phyloP scores from a whole-genome alignment of 2,888 invertebrate species.

The Biston betularia region DNA sequence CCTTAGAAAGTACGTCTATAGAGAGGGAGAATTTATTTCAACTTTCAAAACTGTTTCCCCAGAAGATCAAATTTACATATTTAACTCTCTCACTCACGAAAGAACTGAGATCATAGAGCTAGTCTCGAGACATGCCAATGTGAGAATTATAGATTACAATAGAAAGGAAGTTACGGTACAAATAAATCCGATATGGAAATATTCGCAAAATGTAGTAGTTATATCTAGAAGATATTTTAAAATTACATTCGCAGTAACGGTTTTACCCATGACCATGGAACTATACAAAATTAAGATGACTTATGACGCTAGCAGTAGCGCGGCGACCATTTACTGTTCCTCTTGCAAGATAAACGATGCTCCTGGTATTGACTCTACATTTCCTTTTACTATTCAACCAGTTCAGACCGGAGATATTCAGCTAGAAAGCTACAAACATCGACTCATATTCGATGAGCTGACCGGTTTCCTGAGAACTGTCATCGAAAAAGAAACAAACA shows the following conservation, averaged over 20 bases:
- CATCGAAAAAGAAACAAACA: slow-evolving; percentile 83
- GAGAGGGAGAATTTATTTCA: slow-evolving; percentile 75
- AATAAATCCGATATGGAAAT: slow-evolving; percentile 76
- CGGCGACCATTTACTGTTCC: slow-evolving; percentile 67
- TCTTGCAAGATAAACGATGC: slow-evolving; percentile 62
- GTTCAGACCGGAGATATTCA: slow-evolving; percentile 93
- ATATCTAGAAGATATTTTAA: slow-evolving; percentile 84
- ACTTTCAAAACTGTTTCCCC: slow-evolving; percentile 79
- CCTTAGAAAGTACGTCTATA: slow-evolving; percentile 72
- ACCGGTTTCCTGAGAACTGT: slow-evolving; percentile 93
- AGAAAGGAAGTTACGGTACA: slow-evolving; percentile 82
- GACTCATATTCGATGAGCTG: slow-evolving; percentile 92
- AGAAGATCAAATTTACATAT: slow-evolving; percentile 90
- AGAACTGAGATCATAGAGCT: slow-evolving; percentile 92
- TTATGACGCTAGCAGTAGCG: slow-evolving; percentile 66
- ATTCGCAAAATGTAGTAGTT: slow-evolving; percentile 61
- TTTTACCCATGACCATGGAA: slow-evolving; percentile 92
- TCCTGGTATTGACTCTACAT: slow-evolving; percentile 45
- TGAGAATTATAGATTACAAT: slow-evolving; percentile 90
- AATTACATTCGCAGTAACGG: slow-evolving; percentile 90
- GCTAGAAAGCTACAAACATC: slow-evolving; percentile 92
- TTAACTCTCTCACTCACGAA: slow-evolving; percentile 93
- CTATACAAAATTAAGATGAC: slow-evolving; percentile 86
- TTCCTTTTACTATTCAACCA: slow-evolving; percentile 84
- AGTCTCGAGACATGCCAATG: slow-evolving; percentile 88